Percentiles rank a stretch among this genome's conserved stretches.
Conservation (phyloP, 2,797 vertebrate species). For the Smutsia gigantea region DNA sequence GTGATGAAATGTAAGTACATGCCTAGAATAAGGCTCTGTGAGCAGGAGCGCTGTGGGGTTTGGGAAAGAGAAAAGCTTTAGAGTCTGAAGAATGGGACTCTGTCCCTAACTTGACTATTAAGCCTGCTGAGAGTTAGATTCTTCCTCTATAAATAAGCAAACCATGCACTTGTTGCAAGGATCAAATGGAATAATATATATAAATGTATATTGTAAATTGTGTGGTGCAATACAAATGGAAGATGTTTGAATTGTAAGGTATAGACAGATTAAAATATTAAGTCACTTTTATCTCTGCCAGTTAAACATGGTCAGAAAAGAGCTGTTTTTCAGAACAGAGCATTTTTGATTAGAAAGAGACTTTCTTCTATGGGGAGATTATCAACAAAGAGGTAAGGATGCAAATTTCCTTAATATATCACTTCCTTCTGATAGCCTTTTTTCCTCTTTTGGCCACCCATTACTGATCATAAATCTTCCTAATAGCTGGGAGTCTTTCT, state of each 20-base stretch:
- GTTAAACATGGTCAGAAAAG: not conserved
- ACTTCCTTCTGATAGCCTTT: not conserved
- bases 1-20: slow-evolving; percentile 91
- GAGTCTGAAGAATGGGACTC: not conserved
- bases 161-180: not conserved
- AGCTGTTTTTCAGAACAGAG: not conserved
- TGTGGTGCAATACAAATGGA: not conserved
- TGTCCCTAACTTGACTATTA: not conserved
- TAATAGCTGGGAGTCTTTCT: not conserved
- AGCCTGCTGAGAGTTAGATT: not conserved
- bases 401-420: not conserved
- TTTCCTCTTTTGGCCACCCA: too few species aligned
- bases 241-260: not conserved
- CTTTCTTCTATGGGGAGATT: not conserved
- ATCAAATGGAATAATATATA: not conserved
- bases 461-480: not conserved
- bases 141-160: not conserved
- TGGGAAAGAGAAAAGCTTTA: not conserved
- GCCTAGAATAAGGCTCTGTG: not conserved
- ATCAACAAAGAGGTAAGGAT: not conserved
- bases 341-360: not conserved
- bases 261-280: not conserved
- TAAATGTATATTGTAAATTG: not conserved
- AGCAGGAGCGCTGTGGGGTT: not conserved
- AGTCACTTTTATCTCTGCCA: not conserved